A percentile compares a stretch with the other conserved stretches of the same genome.
phyloP scores from a whole-genome alignment of 2,797 vertebrate genomes.

The Sylvia borin region DNA sequence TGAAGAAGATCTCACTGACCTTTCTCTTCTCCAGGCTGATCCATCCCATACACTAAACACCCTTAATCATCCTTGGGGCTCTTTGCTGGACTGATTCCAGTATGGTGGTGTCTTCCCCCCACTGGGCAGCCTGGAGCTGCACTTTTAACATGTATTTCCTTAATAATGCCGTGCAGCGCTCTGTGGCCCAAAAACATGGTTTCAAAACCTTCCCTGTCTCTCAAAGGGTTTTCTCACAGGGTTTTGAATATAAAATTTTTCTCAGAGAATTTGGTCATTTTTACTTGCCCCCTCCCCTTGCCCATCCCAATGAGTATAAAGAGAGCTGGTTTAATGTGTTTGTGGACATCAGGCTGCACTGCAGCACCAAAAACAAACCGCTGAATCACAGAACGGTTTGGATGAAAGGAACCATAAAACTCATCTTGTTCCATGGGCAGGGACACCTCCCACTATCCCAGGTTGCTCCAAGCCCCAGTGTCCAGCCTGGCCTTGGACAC shows the following conservation, averaged over 20 bases:
- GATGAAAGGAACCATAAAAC: no score
- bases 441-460: not conserved
- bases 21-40: not conserved
- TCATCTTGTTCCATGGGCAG: not conserved
- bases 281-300: not conserved
- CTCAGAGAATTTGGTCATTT: not conserved
- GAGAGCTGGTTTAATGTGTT: not conserved
- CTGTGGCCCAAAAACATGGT: fast-evolving
- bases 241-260: not conserved
- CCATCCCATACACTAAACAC: not conserved
- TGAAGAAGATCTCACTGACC: not conserved
- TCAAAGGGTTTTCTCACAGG: fast-evolving
- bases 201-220: not conserved
- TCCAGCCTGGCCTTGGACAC: not conserved
- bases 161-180: not conserved
- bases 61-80: not conserved
- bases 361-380: not conserved
- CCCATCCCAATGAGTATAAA: not conserved
- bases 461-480: fast-evolving
- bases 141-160: not conserved
- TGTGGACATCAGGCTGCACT: not conserved
- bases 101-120: fast-evolving
- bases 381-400: not conserved
- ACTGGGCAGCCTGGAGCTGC: not conserved
- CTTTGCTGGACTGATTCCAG: not conserved